Percentiles rank a stretch among this genome's conserved stretches.
phyloP scores from a whole-genome alignment of 2,888 invertebrate genomes.

The Polymixis flavicincta region DNA sequence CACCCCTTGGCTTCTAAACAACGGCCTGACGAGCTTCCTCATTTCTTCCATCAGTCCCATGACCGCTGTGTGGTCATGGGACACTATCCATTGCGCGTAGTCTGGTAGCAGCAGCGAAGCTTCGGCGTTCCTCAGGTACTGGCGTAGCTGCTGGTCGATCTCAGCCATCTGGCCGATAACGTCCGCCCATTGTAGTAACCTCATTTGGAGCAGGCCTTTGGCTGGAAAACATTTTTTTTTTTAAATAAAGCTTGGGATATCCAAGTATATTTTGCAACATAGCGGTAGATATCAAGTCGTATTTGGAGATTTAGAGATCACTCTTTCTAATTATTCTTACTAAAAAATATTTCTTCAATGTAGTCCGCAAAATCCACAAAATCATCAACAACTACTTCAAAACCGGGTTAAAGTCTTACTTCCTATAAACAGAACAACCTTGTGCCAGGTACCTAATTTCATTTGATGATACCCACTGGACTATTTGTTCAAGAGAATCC shows the following conservation, averaged over 20 bases:
- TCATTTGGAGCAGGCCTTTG: slow-evolving; percentile 51
- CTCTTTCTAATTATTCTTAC: too few species aligned
- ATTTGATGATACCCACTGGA: background rate
- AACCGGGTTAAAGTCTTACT: background rate
- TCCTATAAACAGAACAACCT: background rate
- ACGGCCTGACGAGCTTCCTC: slow-evolving; percentile 48
- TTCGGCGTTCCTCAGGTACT: slow-evolving; percentile 22
- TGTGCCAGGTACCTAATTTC: too few species aligned
- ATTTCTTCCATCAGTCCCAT: slow-evolving; percentile 52
- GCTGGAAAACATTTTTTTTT: slow-evolving; percentile 37
- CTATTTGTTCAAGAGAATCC: background rate
- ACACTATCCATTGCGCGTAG: slow-evolving; percentile 57
- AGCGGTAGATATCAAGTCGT: background rate
- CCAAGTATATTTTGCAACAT: background rate
- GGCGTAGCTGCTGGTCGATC: slow-evolving; percentile 45
- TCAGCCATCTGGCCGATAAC: slow-evolving; percentile 44
- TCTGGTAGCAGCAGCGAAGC: slow-evolving; percentile 24
- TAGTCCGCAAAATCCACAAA: background rate
- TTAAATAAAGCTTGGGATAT: background rate
- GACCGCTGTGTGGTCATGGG: slow-evolving; percentile 55
- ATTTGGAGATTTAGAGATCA: background rate
- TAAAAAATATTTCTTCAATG: background rate
- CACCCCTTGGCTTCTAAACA: slow-evolving; percentile 56
- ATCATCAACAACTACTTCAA: background rate
- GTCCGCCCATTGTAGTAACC: slow-evolving; percentile 59